phyloP scores from a whole-genome alignment of 2,888 invertebrate genomes.

The Tortricodes alternella region DNA sequence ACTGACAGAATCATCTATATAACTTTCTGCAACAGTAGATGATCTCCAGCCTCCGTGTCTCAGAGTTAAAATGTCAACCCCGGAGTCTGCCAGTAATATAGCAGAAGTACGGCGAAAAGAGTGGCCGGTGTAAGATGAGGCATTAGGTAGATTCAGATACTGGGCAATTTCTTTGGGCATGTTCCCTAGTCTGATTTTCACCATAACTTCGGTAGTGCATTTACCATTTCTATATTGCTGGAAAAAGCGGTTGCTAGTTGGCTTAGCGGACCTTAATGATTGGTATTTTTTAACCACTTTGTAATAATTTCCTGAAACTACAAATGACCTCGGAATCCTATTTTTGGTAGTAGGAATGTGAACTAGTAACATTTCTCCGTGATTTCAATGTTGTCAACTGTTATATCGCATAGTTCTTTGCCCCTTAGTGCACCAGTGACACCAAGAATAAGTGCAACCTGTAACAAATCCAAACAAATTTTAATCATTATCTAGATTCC shows the following conservation, averaged over 20 bases:
- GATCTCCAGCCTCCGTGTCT: too few relatives aligned
- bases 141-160: neutral
- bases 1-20: too few relatives aligned
- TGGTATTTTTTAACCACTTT: conserved; percentile 3
- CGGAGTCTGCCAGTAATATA: neutral
- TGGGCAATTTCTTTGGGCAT: conserved; percentile 8
- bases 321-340: conserved; percentile 1
- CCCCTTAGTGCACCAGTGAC: neutral
- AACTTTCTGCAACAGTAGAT: too few relatives aligned
- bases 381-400: neutral
- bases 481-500: too few relatives aligned
- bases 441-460: conserved; percentile 1
- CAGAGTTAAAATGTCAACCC: neutral
- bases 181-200: conserved; percentile 1
- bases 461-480: neutral
- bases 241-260: conserved; percentile 7
- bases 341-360: neutral
- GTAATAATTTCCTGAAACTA: neutral
- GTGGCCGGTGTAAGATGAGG: conserved; percentile 1
- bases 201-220: neutral
- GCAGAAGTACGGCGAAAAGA: conserved; percentile 9
- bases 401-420: neutral
- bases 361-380: neutral
- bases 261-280: neutral
- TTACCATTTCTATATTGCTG: conserved; percentile 1